Base-by-base conservation (phyloP, 1,140 invertebrate species). In the Leptonema lineaticorne region DNA sequence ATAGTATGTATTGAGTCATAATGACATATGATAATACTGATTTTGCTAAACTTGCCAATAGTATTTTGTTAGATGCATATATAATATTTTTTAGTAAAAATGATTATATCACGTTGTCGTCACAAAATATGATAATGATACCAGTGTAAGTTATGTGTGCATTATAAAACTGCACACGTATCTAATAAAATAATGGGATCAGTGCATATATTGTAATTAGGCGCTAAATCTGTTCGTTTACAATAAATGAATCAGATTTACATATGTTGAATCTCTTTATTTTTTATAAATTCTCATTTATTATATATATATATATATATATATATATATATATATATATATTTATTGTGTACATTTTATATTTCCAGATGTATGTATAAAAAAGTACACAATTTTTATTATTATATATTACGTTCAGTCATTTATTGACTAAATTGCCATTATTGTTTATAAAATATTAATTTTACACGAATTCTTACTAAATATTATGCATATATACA, bases 161-260 rank as follows among this genome's bases (percentile, higher is more conserved):
- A 29, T 28, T 33, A 28, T 59, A 30, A 57, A 20, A 18, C 48
- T 14, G 11, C 45, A 6, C 30, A 11, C 18, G 9, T 6, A 50
- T 22, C 6, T 50, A 5, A 26, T 24, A 11, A 24, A 62, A 50
- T 26, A 46, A 64, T 64, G 62, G 62, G 62, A 64, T 64, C 62
- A 64, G 62, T 64, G 62, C 62, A 64, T 64, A 64, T 64, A 53
- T 59, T 64, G 24, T 64, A 50, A 30, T 50, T 50, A 37, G 45
- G 37, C 26, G 27, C 18, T 11, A 27, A 58, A 62, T 62, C 28
- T 24, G 30, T 64, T 64, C 62, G 26, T 64, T 64, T 64, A 46
- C 45, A 46, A 28, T 50, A 64, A 64, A 64, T 50, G 62, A 30
- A 64, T 64, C 30, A 29, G 62, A 64, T 64, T 64, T 50, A 50